Base-by-base conservation (phyloP, 1,140 invertebrate species). In the Macrobrachium nipponense region DNA sequence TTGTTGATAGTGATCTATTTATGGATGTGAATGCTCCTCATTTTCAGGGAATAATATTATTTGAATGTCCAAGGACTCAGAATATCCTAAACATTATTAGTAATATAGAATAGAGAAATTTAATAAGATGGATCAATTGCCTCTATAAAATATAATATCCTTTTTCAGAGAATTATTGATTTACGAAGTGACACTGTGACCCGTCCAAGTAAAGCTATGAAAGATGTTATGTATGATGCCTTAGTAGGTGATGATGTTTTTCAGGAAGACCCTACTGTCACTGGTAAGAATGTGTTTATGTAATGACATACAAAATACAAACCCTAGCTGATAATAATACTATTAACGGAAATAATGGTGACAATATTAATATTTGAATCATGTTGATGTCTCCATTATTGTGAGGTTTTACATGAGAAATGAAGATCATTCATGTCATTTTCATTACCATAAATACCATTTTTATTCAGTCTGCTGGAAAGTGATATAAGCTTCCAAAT, bases 181-280 rank as follows among this genome's bases (percentile, higher is more conserved):
- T 90, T 96, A 62, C 90, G 95, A 81, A 95, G 94, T 90, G 95
- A 96, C 89, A 96, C 95, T 1, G 89, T 95, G 3, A 94, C 95
- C 1, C 94, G 94, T 90, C 97, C 97, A 10, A 96, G 95, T 10
- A 89, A 92, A 58, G 93, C 93, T 79, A 99, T 99, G 98, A 94
- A 95, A 87, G 91, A 94, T 89, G 96, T 96, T 5, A 99, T 99
- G 96, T 93, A 93, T 64, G 93, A 94, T 73, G 97, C 97, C 0
- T 93, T 94, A 36, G 94, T 99, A 14, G 98, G 98, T 2, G 98
- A 99, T 92, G 97, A 98, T 92, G 97, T 98, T 0, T 97, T 94
- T 90, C 93, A 94, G 10, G 98, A 99, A 92, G 98, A 99, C 93
- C 96, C 96, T 10, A 98, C 97, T 8, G 95, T 98, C 0, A 95